Evolutionary conservation across 2,888 invertebrate genomes (phyloP).

Genomic region (Aspidiotus destructor): DNA sequence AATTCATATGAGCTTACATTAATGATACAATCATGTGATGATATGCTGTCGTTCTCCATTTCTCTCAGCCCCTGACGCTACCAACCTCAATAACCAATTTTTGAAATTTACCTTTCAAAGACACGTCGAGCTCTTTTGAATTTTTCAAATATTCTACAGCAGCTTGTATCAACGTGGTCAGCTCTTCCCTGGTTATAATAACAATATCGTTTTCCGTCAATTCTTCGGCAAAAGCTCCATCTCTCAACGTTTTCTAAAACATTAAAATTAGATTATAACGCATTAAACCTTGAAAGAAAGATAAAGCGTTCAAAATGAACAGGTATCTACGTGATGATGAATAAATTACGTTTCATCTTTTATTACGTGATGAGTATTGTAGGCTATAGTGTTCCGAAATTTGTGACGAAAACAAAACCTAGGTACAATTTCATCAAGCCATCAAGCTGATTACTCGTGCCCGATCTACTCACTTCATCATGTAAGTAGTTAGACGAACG

Average conservation of each 20-base stretch:
- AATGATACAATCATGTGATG: too few species aligned
- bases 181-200: constrained; percentile 4
- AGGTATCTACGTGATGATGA: too few species aligned
- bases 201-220: not conserved
- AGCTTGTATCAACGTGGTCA: constrained; percentile 5
- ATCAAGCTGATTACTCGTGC: too few species aligned
- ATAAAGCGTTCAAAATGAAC: too few species aligned
- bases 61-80: not conserved
- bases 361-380: too few species aligned
- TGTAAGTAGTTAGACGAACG: constrained; percentile 12
- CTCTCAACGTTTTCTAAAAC: not conserved
- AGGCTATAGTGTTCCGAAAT: too few species aligned
- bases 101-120: constrained; percentile 5
- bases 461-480: constrained; percentile 21
- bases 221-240: not conserved
- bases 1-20: too few species aligned
- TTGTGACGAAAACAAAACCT: too few species aligned
- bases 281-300: too few species aligned
- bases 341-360: too few species aligned
- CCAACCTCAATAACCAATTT: not conserved
- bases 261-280: not conserved
- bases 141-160: constrained; percentile 7
- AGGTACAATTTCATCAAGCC: too few species aligned
- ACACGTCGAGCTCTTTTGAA: not conserved
- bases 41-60: too few species aligned